These are phyloP conservation scores for Pimpla rufipes DNA, from an alignment of 2,888 invertebrate species.

Conservation along the genomic window DNA sequence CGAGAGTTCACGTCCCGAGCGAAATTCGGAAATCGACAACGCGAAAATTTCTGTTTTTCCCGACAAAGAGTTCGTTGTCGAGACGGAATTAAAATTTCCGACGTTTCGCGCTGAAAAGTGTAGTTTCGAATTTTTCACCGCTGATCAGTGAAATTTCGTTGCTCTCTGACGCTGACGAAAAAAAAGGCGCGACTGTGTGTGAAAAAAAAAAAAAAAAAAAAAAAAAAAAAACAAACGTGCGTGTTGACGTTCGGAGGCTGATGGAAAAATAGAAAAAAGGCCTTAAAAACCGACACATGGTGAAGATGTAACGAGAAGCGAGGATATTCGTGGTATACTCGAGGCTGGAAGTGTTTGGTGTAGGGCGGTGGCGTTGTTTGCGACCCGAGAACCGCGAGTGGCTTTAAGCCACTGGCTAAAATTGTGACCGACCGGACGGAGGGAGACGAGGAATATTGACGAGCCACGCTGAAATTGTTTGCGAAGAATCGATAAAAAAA, in stretches of 20 bases:
- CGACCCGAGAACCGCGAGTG: neutral
- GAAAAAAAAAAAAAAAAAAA: neutral
- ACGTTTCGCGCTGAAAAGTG: neutral
- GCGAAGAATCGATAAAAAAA: neutral
- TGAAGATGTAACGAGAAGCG: neutral
- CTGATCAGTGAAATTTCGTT: neutral
- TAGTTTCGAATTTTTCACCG: neutral
- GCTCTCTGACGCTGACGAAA: neutral
- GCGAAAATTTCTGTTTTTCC: neutral
- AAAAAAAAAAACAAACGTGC: neutral
- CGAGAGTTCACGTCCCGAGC: neutral
- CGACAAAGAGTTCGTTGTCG: too few species aligned
- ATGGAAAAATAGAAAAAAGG: neutral
- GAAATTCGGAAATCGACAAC: neutral
- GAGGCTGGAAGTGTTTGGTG: neutral
- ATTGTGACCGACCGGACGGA: neutral
- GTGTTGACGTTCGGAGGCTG: neutral
- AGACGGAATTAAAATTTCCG: neutral
- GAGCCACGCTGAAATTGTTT: neutral
- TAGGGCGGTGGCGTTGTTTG: neutral
- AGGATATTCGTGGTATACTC: neutral
- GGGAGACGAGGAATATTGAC: neutral
- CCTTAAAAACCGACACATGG: neutral
- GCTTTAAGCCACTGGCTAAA: neutral
- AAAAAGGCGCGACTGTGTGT: neutral